These are phyloP conservation scores for Choloepus hoffmanni DNA, from an alignment of 2,113 vertebrate species.

Conservation along the genomic window DNA sequence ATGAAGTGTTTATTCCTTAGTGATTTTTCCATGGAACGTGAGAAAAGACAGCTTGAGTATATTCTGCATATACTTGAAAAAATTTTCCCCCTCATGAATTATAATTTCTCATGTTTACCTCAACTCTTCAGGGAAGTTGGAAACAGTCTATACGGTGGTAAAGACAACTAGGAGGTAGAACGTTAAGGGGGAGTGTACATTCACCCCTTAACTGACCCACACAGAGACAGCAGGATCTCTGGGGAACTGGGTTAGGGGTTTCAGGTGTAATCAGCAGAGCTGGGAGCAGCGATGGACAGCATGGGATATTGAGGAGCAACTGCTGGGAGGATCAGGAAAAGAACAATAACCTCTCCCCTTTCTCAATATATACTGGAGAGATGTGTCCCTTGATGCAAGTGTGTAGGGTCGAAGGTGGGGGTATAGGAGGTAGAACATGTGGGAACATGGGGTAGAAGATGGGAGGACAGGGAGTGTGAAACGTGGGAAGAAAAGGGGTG, in stretches of 20 bases:
- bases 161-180: neutral
- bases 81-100: neutral
- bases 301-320: neutral
- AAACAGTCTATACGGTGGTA: neutral
- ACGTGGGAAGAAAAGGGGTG: neutral
- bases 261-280: neutral
- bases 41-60: neutral
- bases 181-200: neutral
- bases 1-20: neutral
- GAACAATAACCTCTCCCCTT: neutral
- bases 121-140: neutral
- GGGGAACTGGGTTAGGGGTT: neutral
- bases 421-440: neutral
- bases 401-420: neutral
- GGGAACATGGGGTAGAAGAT: too few species aligned
- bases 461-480: neutral
- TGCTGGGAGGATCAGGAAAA: neutral
- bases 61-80: neutral
- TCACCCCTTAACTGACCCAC: neutral
- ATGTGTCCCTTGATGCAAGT: neutral
- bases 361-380: neutral
- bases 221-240: rapidly evolving
- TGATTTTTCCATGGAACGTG: neutral
- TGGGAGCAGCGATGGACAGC: neutral
- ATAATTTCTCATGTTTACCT: neutral